Evolutionary conservation across 2,113 vertebrate species (phyloP), one percentile per base, ranked within the genome.

Genomic region (Capreolus pygargus): DNA sequence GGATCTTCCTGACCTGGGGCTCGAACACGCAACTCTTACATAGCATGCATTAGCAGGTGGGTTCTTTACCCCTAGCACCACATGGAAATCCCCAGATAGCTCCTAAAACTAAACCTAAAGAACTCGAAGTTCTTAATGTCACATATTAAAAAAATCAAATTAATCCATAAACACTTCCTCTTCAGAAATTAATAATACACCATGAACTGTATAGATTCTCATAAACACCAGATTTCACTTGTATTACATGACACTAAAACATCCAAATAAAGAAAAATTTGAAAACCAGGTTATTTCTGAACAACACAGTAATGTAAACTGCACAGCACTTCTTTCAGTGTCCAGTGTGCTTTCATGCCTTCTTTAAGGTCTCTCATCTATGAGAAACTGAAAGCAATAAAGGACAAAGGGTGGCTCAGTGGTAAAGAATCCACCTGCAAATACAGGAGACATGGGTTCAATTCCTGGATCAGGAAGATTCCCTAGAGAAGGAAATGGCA

Each of bases 161-260:
- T 11, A 91, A 95, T 47, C 47, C 67, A n/a, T 95, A 96, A 97
- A 36, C 17, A 89, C 61, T 82, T 96, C 54, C 61, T 78, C 82
- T 94, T 70, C 28, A 95, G 15, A 93, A 96, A 94, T 87, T 43
- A 94, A 74, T 83, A 61, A 61, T 60, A 52, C 10, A 89, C 33
- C 30, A 64, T 55, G 85, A 54, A 94, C 39, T 45, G 91, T 30
- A 91, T 1, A 64, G 28, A 94, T 86, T 76, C 91, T 92, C 82
- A 96, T 61, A 94, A 94, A 7, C 13, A 7, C 3, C 27, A 86
- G 43, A 47, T 30, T 91, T 86, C 43, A 74, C 25, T 89, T 70
- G 87, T 95, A 43, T 52, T 43, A 90, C 84, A 97, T 47, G 25
- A 79, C 14, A 57, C 11, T 57, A 47, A 93, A 90, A 95, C 82